These are phyloP conservation scores for Cyprinodon tularosa DNA, from an alignment of 2,113 vertebrate genomes.

Conservation along the genomic window DNA sequence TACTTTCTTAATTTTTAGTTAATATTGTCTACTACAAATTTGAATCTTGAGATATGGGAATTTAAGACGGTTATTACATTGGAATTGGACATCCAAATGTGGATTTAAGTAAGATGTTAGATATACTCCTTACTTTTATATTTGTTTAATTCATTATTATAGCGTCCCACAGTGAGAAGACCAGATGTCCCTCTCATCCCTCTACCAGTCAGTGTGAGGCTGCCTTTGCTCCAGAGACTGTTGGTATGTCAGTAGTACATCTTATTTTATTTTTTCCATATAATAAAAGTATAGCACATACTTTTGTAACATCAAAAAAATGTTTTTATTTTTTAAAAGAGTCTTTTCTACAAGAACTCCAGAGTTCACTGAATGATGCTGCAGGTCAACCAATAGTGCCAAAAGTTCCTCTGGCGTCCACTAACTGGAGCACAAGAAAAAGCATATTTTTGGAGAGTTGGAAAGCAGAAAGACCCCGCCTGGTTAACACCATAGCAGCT, in stretches of 20 bases:
- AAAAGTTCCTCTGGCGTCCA: neutral
- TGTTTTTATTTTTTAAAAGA: too few relatives aligned
- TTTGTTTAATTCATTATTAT: neutral
- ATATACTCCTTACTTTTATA: neutral
- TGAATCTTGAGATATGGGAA: neutral
- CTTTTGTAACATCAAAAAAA: too few relatives aligned
- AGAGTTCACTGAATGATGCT: neutral
- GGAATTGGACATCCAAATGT: neutral
- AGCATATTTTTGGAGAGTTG: conserved; percentile 5
- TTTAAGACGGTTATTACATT: neutral
- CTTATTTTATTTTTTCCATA: too few relatives aligned
- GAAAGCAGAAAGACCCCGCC: conserved; percentile 5
- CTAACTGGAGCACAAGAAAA: conserved; percentile 4
- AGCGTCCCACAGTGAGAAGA: neutral
- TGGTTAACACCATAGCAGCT: conserved; percentile 8
- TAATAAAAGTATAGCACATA: too few relatives aligned
- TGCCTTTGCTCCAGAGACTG: neutral
- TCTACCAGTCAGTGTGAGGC: neutral
- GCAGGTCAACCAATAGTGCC: neutral
- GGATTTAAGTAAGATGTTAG: neutral
- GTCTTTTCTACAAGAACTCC: too few relatives aligned
- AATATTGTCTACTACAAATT: neutral
- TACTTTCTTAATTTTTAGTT: too few relatives aligned
- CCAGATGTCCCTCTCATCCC: too few relatives aligned
- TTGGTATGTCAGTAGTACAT: too few relatives aligned